Evolutionary conservation across 2,113 vertebrate species (phyloP).

Genomic region (Aphelocoma coerulescens): DNA sequence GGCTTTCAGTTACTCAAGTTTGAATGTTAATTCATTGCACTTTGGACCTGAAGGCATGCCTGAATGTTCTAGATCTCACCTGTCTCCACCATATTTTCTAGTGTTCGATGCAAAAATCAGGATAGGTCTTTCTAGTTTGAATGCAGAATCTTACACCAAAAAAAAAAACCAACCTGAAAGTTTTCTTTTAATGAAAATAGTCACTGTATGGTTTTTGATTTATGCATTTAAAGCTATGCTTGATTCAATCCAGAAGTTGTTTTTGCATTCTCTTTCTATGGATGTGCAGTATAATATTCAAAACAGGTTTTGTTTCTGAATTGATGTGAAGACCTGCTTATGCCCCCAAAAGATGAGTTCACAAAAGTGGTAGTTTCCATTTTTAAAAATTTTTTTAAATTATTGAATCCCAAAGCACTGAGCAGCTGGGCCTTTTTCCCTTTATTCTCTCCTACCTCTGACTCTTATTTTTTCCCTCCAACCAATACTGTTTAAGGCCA

Average conservation of each 20-base stretch:
- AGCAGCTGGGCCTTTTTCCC: neutral
- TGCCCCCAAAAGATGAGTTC: neutral
- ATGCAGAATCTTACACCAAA: neutral
- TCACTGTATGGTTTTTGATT: neutral
- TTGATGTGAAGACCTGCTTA: neutral
- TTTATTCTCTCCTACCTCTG: neutral
- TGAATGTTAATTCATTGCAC: neutral
- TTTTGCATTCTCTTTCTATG: neutral
- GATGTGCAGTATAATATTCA: neutral
- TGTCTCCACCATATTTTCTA: neutral
- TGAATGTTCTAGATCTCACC: neutral
- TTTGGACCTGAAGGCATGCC: neutral
- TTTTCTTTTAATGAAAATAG: neutral
- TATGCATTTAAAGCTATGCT: neutral
- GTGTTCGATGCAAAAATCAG: neutral
- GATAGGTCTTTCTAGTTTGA: neutral
- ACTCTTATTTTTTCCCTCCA: neutral
- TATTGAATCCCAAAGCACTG: neutral
- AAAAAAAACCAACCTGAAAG: neutral
- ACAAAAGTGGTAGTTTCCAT: neutral
- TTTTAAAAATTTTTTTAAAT: accelerated
- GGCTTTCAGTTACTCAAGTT: neutral
- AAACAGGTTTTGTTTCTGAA: neutral
- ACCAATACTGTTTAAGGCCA: neutral
- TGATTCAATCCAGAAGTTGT: neutral